Conservation (phyloP, 2,113 vertebrate genomes). For the Crotalus viridis region DNA sequence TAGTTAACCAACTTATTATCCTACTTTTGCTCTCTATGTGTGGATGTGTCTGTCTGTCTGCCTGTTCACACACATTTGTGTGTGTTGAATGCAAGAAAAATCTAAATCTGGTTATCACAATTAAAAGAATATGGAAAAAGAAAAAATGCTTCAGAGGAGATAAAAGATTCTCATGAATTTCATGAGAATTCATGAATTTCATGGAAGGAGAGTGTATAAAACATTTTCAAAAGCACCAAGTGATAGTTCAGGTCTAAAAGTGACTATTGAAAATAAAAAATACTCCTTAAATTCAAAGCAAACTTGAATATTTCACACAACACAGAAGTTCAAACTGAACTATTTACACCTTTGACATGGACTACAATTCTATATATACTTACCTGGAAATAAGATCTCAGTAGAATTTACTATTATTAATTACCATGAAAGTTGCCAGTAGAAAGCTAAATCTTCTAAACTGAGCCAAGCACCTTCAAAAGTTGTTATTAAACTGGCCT, state of each 20-base stretch:
- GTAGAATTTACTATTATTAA: background rate
- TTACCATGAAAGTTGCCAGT: background rate
- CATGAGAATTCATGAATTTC: background rate
- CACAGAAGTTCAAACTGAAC: background rate
- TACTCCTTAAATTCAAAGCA: background rate
- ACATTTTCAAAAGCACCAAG: background rate
- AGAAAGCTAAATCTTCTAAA: background rate
- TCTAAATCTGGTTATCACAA: background rate
- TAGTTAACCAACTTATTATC: background rate
- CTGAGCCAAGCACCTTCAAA: background rate
- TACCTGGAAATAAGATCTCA: background rate
- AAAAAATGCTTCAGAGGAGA: background rate
- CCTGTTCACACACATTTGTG: background rate
- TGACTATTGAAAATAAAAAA: background rate
- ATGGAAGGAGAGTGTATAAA: background rate
- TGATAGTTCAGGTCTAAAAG: background rate
- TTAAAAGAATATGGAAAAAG: background rate
- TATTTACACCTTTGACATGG: background rate
- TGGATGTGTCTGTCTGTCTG: background rate
- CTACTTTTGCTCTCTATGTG: background rate
- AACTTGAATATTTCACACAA: background rate
- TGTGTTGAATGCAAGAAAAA: background rate
- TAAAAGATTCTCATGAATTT: background rate
- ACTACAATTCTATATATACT: background rate
- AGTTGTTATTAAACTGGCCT: background rate